These are phyloP conservation scores for Vulpes ferrilata DNA, from an alignment of 2,113 vertebrate species.

Conservation along the genomic window DNA sequence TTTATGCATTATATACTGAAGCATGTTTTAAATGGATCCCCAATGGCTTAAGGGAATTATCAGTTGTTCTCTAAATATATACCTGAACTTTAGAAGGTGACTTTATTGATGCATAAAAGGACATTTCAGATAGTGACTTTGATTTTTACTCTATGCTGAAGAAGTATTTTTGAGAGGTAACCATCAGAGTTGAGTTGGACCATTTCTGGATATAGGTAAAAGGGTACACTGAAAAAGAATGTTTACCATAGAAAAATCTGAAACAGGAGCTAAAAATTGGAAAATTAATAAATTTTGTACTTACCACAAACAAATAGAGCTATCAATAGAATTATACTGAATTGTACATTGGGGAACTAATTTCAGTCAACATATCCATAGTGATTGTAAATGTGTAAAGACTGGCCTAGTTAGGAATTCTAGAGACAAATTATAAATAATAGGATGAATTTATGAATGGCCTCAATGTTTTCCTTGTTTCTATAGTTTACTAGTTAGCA, in stretches of 20 bases:
- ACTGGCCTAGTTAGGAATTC: not conserved
- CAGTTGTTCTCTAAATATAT: not conserved
- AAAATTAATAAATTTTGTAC: not conserved
- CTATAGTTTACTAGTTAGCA: not conserved
- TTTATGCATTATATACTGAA: constrained; percentile 31
- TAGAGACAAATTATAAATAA: constrained; percentile 47
- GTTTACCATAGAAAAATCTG: not conserved
- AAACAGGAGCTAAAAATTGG: not conserved
- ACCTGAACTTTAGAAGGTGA: constrained; percentile 34
- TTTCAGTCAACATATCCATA: not conserved
- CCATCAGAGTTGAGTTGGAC: not conserved
- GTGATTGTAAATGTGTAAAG: not conserved
- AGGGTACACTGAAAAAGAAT: not conserved
- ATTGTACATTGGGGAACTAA: not conserved
- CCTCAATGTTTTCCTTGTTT: not conserved
- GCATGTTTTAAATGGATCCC: constrained; percentile 22
- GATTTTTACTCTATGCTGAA: constrained; percentile 40
- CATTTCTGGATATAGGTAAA: not conserved
- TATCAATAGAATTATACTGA: not conserved
- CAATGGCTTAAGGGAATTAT: not conserved
- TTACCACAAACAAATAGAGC: not conserved
- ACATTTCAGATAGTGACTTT: not conserved
- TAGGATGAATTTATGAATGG: not conserved
- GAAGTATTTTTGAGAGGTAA: not conserved
- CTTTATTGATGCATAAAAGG: constrained; percentile 28